Conservation (phyloP, 2,888 invertebrate species). For the Hypomecis atomaria region DNA sequence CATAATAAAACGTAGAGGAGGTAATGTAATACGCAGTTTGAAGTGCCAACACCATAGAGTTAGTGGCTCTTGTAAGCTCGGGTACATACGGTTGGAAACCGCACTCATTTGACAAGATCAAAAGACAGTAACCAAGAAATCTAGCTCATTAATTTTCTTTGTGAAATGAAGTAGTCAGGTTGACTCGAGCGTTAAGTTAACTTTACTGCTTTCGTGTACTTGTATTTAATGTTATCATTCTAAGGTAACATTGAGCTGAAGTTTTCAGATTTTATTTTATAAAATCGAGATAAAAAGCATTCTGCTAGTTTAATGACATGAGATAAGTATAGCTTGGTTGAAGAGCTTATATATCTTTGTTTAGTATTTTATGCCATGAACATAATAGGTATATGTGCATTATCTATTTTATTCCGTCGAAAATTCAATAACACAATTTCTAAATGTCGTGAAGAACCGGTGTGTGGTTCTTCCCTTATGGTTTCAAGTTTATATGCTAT, state of each 20-base stretch:
- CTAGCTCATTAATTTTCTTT: constrained; percentile 40
- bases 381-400: no score
- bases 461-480: no score
- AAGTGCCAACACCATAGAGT: constrained; percentile 40
- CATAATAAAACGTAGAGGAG: constrained; percentile 41
- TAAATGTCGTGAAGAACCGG: no score
- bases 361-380: no score
- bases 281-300: not conserved
- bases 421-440: no score
- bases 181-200: constrained; percentile 31
- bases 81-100: constrained; percentile 55
- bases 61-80: constrained; percentile 55
- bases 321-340: not conserved
- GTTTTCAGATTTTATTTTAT: constrained; percentile 2
- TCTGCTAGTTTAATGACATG: not conserved
- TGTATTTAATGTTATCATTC: constrained; percentile 21
- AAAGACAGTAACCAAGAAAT: constrained; percentile 47
- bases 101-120: constrained; percentile 68
- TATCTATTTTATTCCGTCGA: no score
- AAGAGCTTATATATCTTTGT: no score
- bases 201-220: constrained; percentile 30
- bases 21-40: constrained; percentile 33
- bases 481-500: no score
- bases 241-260: constrained; percentile 13
- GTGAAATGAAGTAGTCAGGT: constrained; percentile 35